Conservation (phyloP, 2,888 invertebrate species). For the Drosophila austrosaltans region DNA sequence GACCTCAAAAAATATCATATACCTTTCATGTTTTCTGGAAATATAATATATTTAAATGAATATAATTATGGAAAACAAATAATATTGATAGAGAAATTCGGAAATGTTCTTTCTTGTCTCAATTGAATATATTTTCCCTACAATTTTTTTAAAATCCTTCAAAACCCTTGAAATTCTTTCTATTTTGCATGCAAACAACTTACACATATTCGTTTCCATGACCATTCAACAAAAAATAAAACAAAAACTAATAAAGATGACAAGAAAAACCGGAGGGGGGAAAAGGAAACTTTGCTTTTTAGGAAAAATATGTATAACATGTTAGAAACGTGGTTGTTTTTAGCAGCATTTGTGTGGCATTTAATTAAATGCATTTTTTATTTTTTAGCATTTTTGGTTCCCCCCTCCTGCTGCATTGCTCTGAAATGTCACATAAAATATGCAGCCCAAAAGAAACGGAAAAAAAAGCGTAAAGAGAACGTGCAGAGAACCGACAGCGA, state of each 20-base stretch:
- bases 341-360: constrained; percentile 74
- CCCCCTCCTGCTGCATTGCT: constrained; percentile 11
- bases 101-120: no score
- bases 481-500: constrained; percentile 48
- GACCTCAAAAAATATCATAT: no score
- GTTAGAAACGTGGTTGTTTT: constrained; percentile 60
- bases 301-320: constrained; percentile 62
- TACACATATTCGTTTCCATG: constrained; percentile 16
- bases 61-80: no score
- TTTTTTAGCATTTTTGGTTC: constrained; percentile 36
- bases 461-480: constrained; percentile 42
- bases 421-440: constrained; percentile 65
- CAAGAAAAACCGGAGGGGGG: background rate
- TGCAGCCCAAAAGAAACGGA: constrained; percentile 43
- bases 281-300: constrained; percentile 32
- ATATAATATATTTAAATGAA: no score
- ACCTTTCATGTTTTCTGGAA: no score
- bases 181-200: constrained; percentile 17
- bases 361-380: constrained; percentile 74
- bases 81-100: no score
- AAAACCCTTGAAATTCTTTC: background rate
- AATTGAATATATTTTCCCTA: no score
- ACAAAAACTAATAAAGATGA: constrained; percentile 10
- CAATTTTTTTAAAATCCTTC: no score
- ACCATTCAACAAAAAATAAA: constrained; percentile 13